Percentiles rank a stretch among this genome's conserved stretches.
Evolutionary conservation across 2,113 vertebrate genomes (phyloP).

Genomic region (Ptyas mucosa): DNA sequence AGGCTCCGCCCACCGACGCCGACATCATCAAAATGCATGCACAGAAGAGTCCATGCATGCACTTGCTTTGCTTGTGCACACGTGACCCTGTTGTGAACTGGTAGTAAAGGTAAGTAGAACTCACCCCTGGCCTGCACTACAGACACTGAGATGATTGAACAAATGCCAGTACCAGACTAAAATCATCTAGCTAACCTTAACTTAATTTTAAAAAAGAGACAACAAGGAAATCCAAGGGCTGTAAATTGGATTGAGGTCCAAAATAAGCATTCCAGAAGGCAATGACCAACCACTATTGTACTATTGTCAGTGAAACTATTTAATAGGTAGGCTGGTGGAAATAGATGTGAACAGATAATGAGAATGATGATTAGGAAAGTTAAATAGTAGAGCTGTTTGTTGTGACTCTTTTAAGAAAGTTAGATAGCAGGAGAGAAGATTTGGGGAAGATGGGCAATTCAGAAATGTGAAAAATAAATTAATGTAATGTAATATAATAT

Average conservation of each 20-base stretch:
- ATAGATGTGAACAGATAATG: background rate
- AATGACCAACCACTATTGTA: background rate
- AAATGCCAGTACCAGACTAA: background rate
- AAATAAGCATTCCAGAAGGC: background rate
- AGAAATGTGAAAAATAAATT: background rate
- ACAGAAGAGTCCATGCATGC: too few relatives aligned
- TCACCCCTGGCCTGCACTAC: background rate
- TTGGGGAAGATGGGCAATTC: background rate
- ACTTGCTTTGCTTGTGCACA: too few relatives aligned
- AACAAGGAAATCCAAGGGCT: background rate
- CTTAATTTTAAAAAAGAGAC: background rate
- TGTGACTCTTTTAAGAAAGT: background rate
- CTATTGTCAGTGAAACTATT: background rate
- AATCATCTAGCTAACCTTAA: background rate
- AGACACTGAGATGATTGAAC: background rate
- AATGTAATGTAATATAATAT: background rate
- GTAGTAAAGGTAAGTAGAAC: too few relatives aligned
- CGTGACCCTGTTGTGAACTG: too few relatives aligned
- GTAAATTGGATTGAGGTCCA: background rate
- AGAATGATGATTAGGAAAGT: background rate
- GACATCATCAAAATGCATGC: too few relatives aligned
- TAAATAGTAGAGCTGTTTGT: background rate
- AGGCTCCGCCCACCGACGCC: too few relatives aligned
- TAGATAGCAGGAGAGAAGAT: background rate
- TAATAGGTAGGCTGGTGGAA: background rate